A percentile compares a stretch with the other conserved stretches of the same genome.
phyloP scores from a whole-genome alignment of 2,888 invertebrate species.

The Carterocephalus palaemon region DNA sequence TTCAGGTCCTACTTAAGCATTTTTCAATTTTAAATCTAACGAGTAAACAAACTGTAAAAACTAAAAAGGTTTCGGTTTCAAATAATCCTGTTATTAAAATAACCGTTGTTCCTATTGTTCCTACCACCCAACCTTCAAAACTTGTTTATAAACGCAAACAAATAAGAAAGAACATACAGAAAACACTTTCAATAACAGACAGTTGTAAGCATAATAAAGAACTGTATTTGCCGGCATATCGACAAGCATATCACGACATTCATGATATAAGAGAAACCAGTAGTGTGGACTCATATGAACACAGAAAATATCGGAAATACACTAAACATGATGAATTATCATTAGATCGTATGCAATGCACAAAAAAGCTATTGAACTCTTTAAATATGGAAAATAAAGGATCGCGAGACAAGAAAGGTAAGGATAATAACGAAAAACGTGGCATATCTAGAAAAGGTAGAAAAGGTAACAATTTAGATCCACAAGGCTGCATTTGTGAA shows the following conservation, averaged over 20 bases:
- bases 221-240: conserved; percentile 43
- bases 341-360: conserved; percentile 36
- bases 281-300: conserved; percentile 44
- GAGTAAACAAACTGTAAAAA: conserved; percentile 30
- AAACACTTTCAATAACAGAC: conserved; percentile 47
- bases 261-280: conserved; percentile 53
- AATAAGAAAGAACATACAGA: conserved; percentile 38
- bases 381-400: conserved; percentile 48
- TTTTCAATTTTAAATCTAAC: conserved; percentile 37
- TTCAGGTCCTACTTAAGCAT: conserved; percentile 40
- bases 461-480: too few species aligned
- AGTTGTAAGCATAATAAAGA: conserved; percentile 46
- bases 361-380: conserved; percentile 44
- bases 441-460: not conserved
- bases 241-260: conserved; percentile 50
- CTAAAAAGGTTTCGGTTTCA: conserved; percentile 15
- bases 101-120: conserved; percentile 49
- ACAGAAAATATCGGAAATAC: conserved; percentile 9
- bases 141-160: conserved; percentile 38
- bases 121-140: conserved; percentile 37
- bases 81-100: conserved; percentile 48
- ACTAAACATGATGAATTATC: conserved; percentile 41
- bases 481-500: conserved; percentile 1
- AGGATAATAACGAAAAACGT: not conserved
- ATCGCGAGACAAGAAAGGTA: conserved; percentile 3